A percentile compares a stretch with the other conserved stretches of the same genome.
These are phyloP conservation scores for Euzophera pinguis DNA, from an alignment of 2,888 invertebrate species.

Conservation along the genomic window DNA sequence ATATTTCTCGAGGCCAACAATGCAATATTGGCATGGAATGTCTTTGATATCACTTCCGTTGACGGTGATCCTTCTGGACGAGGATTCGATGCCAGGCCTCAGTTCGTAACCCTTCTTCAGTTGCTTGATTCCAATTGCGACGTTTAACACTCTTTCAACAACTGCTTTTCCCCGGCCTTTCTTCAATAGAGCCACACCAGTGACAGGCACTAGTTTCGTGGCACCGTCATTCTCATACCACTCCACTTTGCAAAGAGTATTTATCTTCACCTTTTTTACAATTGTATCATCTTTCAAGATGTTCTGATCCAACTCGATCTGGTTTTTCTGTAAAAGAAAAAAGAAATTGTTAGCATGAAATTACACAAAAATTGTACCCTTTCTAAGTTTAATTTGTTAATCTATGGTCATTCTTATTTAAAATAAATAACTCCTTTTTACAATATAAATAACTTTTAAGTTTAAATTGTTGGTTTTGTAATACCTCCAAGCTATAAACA, in stretches of 20 bases:
- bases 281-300: constrained; percentile 67
- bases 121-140: constrained; percentile 77
- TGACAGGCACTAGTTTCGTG: constrained; percentile 79
- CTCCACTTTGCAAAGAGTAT: constrained; percentile 83
- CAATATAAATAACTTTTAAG: too few relatives aligned
- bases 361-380: not conserved
- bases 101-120: constrained; percentile 80
- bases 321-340: constrained; percentile 56
- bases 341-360: too few relatives aligned
- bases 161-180: constrained; percentile 74
- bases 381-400: too few relatives aligned
- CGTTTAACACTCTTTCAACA: constrained; percentile 78
- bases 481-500: too few relatives aligned
- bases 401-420: too few relatives aligned
- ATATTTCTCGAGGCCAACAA: constrained; percentile 82
- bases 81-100: constrained; percentile 82
- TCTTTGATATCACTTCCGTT: constrained; percentile 81
- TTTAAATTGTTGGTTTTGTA: too few relatives aligned
- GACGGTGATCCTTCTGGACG: constrained; percentile 81
- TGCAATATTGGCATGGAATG: constrained; percentile 83
- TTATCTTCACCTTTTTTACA: constrained; percentile 82
- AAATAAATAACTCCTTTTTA: too few relatives aligned
- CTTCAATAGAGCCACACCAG: constrained; percentile 78
- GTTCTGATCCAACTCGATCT: constrained; percentile 69
- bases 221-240: constrained; percentile 83